phyloP scores from a whole-genome alignment of 2,113 vertebrate genomes.

The Larimichthys polyactis region DNA sequence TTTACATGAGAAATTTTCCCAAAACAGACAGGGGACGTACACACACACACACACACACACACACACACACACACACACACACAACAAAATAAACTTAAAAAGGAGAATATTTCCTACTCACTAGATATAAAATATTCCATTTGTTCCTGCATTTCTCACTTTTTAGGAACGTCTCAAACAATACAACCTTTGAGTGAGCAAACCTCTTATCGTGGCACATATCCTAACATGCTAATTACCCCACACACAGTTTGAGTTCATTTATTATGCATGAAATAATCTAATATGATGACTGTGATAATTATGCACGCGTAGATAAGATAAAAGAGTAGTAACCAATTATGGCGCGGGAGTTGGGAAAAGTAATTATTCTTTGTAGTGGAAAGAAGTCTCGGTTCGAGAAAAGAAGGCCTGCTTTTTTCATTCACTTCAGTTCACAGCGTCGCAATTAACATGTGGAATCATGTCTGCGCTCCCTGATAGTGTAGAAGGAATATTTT shows the following conservation, averaged over 20 bases:
- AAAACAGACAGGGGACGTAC: neutral
- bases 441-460: slow-evolving; percentile 63
- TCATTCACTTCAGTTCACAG: slow-evolving; percentile 37
- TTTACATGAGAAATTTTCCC: neutral
- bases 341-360: slow-evolving; percentile 75
- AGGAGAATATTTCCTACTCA: neutral
- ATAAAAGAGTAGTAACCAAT: slow-evolving; percentile 84
- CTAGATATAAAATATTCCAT: neutral
- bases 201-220: slow-evolving; percentile 68
- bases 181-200: slow-evolving; percentile 52
- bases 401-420: slow-evolving; percentile 43
- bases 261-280: slow-evolving; percentile 85
- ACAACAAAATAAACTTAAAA: neutral
- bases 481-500: slow-evolving; percentile 42
- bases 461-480: slow-evolving; percentile 48
- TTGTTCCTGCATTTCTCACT: slow-evolving; percentile 39
- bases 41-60: neutral
- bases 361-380: slow-evolving; percentile 84
- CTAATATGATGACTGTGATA: slow-evolving; percentile 84
- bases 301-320: slow-evolving; percentile 82
- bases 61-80: neutral
- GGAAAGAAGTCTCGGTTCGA: slow-evolving; percentile 66
- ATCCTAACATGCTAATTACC: slow-evolving; percentile 83
- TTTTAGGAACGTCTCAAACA: slow-evolving; percentile 70
- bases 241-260: slow-evolving; percentile 80